Evolutionary conservation across 1,140 invertebrate genomes (phyloP).

Genomic region (Trachymyrmex septentrionalis): DNA sequence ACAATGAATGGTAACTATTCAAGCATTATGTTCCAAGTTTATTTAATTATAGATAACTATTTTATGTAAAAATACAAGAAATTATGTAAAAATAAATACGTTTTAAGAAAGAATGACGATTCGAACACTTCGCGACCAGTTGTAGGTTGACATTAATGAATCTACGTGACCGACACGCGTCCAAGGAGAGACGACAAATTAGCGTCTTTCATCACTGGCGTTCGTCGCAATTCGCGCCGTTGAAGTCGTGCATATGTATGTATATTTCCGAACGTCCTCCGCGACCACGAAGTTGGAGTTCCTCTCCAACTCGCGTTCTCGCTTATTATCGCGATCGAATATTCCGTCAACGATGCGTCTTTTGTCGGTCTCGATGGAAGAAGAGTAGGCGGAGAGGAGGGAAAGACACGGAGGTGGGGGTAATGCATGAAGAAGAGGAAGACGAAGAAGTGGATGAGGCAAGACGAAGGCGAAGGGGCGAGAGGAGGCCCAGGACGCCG

Average conservation of each 20-base stretch:
- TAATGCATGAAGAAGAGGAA: slow-evolving; percentile 23
- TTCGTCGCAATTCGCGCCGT: slow-evolving; percentile 39
- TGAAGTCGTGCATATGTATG: slow-evolving; percentile 40
- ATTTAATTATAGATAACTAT: neutral
- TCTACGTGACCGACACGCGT: slow-evolving; percentile 24
- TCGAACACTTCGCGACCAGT: neutral
- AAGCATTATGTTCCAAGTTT: neutral
- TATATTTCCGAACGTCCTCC: slow-evolving; percentile 29
- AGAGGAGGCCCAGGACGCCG: slow-evolving; percentile 48
- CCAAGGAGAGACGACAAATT: slow-evolving; percentile 55
- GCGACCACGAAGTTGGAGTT: slow-evolving; percentile 43
- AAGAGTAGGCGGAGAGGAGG: neutral
- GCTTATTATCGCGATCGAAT: slow-evolving; percentile 60
- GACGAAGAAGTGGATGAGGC: slow-evolving; percentile 23
- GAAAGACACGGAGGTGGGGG: neutral
- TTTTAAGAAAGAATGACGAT: neutral
- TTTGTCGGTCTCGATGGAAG: slow-evolving; percentile 63
- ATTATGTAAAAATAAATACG: neutral
- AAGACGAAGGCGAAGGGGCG: neutral
- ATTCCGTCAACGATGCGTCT: slow-evolving; percentile 65
- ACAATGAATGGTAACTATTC: neutral
- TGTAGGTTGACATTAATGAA: slow-evolving; percentile 16
- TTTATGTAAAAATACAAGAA: neutral
- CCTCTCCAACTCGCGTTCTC: slow-evolving; percentile 47
- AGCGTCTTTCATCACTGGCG: slow-evolving; percentile 38